Percentiles rank a stretch among this genome's conserved stretches.
Conservation (phyloP, 2,113 vertebrate genomes). For the Nestor notabilis region DNA sequence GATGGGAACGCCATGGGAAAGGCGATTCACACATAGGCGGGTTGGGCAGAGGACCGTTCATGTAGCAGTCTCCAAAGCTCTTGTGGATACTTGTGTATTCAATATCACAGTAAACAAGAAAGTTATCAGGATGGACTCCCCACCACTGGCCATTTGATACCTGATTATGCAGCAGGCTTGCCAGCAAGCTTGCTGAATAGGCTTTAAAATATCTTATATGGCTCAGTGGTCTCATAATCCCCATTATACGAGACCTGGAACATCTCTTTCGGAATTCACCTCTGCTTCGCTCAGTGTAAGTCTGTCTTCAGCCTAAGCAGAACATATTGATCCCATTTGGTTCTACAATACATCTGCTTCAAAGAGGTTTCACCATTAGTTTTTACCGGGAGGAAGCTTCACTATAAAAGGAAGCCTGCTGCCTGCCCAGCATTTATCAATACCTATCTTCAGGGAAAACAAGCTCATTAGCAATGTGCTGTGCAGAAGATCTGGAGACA, state of each 20-base stretch:
- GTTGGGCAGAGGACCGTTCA: not conserved
- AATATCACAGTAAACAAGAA: not conserved
- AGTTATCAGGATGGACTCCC: not conserved
- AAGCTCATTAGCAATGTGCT: not conserved
- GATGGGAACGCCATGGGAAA: not conserved
- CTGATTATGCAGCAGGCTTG: constrained; percentile 13
- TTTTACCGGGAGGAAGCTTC: constrained; percentile 1
- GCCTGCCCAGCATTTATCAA: not conserved
- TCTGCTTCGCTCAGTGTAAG: not conserved
- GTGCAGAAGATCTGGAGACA: not conserved
- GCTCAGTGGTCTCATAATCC: constrained; percentile 44
- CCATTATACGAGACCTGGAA: constrained; percentile 46
- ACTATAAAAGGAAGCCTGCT: not conserved
- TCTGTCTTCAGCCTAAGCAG: constrained; percentile 9
- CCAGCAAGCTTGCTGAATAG: constrained; percentile 32
- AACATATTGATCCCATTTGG: constrained; percentile 51
- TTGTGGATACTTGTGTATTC: not conserved
- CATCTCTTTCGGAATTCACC: constrained; percentile 48
- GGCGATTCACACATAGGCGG: not conserved
- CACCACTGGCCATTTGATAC: constrained; percentile 8
- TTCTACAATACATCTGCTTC: not conserved
- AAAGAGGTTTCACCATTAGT: not conserved
- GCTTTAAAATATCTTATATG: constrained; percentile 56
- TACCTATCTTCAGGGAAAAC: not conserved
- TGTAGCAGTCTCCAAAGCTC: not conserved